Evolutionary conservation across 2,797 vertebrate species (phyloP).

Genomic region (Bufotes viridis): DNA sequence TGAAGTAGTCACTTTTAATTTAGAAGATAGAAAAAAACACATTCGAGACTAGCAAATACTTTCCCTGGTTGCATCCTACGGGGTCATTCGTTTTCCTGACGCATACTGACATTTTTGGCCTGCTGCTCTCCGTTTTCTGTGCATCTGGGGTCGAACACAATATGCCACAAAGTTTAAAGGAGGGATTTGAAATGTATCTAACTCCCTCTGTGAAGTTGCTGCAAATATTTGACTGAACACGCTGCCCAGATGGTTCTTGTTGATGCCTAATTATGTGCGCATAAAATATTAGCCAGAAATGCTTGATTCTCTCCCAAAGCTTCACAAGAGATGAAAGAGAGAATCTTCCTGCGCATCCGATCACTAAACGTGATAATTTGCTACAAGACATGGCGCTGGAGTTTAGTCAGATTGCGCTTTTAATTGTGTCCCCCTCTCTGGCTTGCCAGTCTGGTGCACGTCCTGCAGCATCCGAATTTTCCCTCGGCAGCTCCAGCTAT

Average conservation of each 20-base stretch:
- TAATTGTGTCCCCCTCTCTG: conserved; percentile 22
- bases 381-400: conserved; percentile 45
- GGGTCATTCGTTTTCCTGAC: conserved; percentile 1
- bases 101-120: conserved; percentile 44
- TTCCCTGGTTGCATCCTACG: conserved; percentile 24
- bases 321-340: conserved; percentile 54
- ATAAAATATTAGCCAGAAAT: conserved; percentile 62
- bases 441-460: conserved; percentile 26
- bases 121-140: conserved; percentile 25
- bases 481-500: neutral
- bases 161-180: conserved; percentile 51
- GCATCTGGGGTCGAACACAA: conserved; percentile 12
- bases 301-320: conserved; percentile 60
- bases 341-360: conserved; percentile 42
- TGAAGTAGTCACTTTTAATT: conserved; percentile 7
- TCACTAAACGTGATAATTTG: conserved; percentile 59
- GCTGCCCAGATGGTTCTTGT: conserved; percentile 58
- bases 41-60: neutral
- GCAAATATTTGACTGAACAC: conserved; percentile 55
- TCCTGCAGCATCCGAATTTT: conserved; percentile 32
- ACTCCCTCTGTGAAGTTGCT: conserved; percentile 36
- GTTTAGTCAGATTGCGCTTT: conserved; percentile 51
- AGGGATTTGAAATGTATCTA: conserved; percentile 46
- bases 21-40: neutral
- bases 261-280: conserved; percentile 61